Base-by-base conservation (phyloP, 2,113 vertebrate genomes). In the Hemicordylus capensis region DNA sequence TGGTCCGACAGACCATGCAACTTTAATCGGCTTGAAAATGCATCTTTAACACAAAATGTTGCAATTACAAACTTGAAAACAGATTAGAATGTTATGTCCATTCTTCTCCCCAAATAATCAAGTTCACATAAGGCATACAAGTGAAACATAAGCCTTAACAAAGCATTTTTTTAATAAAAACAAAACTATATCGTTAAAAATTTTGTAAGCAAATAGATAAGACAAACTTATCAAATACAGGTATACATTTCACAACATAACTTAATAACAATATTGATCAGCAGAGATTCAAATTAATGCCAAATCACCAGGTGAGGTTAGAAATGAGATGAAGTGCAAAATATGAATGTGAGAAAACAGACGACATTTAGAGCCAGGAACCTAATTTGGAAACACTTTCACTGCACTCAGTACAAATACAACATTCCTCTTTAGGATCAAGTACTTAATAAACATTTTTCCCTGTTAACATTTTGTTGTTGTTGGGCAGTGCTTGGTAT, bases 91-190 rank as follows among this genome's bases (percentile, higher is more conserved):
- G 42, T 10, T 73, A 73, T 22, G 26, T 78, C 31, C 69, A 75
- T 3, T 4, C 8, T 0, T 0, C 75, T 34, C 84, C 86, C 44
- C 26, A 82, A 1, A 69, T 19, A 0, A 0, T 1, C 3, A 84
- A 84, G 3, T 82, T 72, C 61, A 59, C 22, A 20, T n/a, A 15
- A 83, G 86, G 59, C 15, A 74, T 39, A 39, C 6, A 54, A 58
- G 19, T 56, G n/a, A 34, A 54, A 51, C n/a, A 4, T n/a, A 51
- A n/a, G 48, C 31, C 34, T 69, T 69, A 15, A 69, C 17, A 67
- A 67, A 67, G n/a, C n/a, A n/a, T n/a, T n/a, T n/a, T n/a, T n/a
- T 39, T 19, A 39, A 69, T 39, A 8, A 69, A 69, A 34, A 28
- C 0, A 1, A 17, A n/a, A 31, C 28, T 1, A 4, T n/a, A n/a